Conservation (phyloP, 2,113 vertebrate species). For the Jacana jacana region DNA sequence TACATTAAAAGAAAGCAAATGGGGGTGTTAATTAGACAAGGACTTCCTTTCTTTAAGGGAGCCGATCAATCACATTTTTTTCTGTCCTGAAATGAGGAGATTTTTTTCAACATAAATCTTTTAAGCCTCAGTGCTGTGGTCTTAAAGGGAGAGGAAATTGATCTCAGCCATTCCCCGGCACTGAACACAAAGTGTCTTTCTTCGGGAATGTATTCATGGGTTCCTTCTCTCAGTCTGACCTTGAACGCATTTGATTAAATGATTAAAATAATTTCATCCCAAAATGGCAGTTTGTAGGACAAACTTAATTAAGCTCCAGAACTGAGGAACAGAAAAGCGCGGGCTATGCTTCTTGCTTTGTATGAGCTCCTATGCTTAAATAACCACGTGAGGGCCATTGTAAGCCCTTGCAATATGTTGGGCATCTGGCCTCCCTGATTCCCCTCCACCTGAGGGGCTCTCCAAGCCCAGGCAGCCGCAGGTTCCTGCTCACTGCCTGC, state of each 20-base stretch:
- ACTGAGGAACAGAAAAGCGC: neutral
- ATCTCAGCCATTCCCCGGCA: neutral
- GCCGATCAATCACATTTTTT: neutral
- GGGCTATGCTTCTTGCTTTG: neutral
- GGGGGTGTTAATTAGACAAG: neutral
- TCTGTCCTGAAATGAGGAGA: neutral
- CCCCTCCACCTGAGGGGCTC: neutral
- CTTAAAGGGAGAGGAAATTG: slow-evolving; percentile 31
- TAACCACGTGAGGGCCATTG: neutral
- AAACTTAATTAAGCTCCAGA: neutral
- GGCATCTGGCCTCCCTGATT: neutral
- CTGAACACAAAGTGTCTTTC: neutral
- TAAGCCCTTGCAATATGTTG: neutral
- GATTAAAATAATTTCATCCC: neutral
- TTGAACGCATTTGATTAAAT: slow-evolving; percentile 22
- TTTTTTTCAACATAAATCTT: slow-evolving; percentile 19
- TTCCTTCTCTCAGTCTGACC: neutral
- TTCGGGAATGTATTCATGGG: neutral
- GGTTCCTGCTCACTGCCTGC: neutral
- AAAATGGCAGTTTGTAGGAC: neutral
- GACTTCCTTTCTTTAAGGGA: neutral
- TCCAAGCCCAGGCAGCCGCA: neutral
- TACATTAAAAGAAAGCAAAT: slow-evolving; percentile 10
- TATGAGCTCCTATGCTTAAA: neutral
- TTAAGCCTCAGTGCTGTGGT: neutral